A percentile compares a stretch with the other conserved stretches of the same genome.
phyloP scores from a whole-genome alignment of 2,888 invertebrate genomes.

The Stramonita haemastoma region DNA sequence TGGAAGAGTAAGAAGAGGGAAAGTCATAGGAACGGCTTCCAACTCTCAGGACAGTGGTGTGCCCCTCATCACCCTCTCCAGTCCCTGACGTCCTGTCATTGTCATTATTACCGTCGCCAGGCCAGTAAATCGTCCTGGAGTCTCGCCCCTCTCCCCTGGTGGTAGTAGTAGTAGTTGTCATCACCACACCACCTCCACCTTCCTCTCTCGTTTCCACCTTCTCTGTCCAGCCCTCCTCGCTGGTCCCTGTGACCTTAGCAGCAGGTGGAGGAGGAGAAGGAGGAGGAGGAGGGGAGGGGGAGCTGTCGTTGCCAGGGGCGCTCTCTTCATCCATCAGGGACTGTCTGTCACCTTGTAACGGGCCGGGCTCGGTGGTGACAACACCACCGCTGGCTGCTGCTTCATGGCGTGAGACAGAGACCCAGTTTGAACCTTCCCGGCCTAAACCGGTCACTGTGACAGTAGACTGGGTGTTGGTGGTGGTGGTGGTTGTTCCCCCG shows the following conservation, averaged over 20 bases:
- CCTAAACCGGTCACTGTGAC: background rate
- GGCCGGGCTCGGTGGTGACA: background rate
- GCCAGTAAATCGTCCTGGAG: conserved; percentile 15
- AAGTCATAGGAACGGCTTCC: background rate
- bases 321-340: conserved; percentile 1
- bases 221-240: background rate
- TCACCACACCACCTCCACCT: background rate
- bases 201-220: background rate
- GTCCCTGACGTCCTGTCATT: background rate
- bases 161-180: background rate
- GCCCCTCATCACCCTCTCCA: background rate
- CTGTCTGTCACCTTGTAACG: background rate
- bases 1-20: background rate
- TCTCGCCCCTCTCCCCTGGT: conserved; percentile 20
- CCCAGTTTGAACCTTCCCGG: background rate
- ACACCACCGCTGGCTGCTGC: background rate
- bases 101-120: conserved; percentile 8
- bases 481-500: background rate
- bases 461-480: background rate
- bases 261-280: no score
- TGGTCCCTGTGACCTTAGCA: conserved; percentile 24
- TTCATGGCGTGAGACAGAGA: background rate
- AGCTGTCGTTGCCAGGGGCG: conserved; percentile 4
- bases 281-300: no score
- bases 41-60: background rate